Base-by-base conservation (phyloP, 2,888 invertebrate genomes). In the Meliscaeva auricollis region DNA sequence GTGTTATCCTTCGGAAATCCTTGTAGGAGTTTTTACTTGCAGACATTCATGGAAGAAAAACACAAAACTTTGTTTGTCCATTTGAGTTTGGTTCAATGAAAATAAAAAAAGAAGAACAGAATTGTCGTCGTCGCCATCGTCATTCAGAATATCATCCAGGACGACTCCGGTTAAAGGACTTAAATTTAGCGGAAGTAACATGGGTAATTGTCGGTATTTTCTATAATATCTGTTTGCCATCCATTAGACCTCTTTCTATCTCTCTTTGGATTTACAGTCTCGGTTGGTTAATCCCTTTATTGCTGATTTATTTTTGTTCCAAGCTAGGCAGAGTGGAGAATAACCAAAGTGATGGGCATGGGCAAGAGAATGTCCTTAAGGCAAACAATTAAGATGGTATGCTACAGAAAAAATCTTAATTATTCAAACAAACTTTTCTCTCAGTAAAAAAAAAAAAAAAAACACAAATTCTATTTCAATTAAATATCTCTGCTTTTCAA, bases 121-220 rank as follows among this genome's bases (percentile, higher is more conserved):
- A 58, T 44, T 30, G 15, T 44, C 26, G 41, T 15, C 26, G 22
- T 60, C n/a, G 26, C 26, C 22, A 11, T 41, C 1, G 22, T 32
- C 4, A 38, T 38, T 13, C 13, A 38, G 11, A 38, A 38, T 38
- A 38, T 11, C 38, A 9, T 11, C 13, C 13, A 38, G 38, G 38
- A 38, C 38, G 38, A 38, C 38, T 9, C 38, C 4, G 4, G 4
- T n/a, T 90, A 89, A 64, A 89, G 89, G 88, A 89, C 89, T 90
- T 90, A 89, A 91, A 91, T 91, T 91, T 90, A 89, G 89, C 89
- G 90, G 90, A 91, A 91, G 89, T 91, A 91, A 91, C 88, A 89
- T 89, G 89, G 90, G 88, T 89, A 90, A 90, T 91, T 89, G 89
- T 90, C 89, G 89, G 89, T 87, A 87, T 88, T 87, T 79, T 68